Evolutionary conservation across 64 coral and sea anemone genomes (phyloP).

Genomic region (Hydrozoanthus tunicans): DNA sequence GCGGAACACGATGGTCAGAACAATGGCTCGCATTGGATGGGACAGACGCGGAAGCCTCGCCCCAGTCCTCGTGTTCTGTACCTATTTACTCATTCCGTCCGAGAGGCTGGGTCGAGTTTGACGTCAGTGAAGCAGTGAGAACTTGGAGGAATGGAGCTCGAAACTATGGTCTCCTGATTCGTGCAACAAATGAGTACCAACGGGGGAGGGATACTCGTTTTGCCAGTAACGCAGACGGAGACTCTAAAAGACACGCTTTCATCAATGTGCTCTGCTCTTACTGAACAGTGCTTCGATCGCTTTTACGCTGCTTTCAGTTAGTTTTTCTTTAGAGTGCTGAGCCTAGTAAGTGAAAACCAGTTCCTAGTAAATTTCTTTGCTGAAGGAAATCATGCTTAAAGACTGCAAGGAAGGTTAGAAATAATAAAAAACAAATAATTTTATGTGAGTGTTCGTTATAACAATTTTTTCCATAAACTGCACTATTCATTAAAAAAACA

Average conservation of each 20-base stretch:
- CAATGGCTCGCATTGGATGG: slow-evolving; percentile 23
- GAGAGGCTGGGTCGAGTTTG: slow-evolving; percentile 34
- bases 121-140: slow-evolving; percentile 34
- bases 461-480: too few species aligned
- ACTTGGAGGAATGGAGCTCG: slow-evolving; percentile 37
- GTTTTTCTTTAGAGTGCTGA: too few species aligned
- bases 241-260: slow-evolving; percentile 10
- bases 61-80: background rate
- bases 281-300: slow-evolving; percentile 13
- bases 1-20: background rate
- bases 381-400: too few species aligned
- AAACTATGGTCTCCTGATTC: slow-evolving; percentile 57
- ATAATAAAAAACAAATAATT: too few species aligned
- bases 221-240: slow-evolving; percentile 15
- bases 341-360: too few species aligned
- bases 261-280: background rate
- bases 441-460: too few species aligned
- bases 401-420: too few species aligned
- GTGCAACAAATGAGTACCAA: slow-evolving; percentile 37
- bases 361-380: too few species aligned
- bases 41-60: slow-evolving; percentile 33
- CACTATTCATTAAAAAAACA: too few species aligned
- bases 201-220: slow-evolving; percentile 33
- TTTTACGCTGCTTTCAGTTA: too few species aligned
- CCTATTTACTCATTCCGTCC: background rate